Evolutionary conservation across 2,888 invertebrate species (phyloP), one percentile per base, ranked within the genome.

Genomic region (Protonemura montana): DNA sequence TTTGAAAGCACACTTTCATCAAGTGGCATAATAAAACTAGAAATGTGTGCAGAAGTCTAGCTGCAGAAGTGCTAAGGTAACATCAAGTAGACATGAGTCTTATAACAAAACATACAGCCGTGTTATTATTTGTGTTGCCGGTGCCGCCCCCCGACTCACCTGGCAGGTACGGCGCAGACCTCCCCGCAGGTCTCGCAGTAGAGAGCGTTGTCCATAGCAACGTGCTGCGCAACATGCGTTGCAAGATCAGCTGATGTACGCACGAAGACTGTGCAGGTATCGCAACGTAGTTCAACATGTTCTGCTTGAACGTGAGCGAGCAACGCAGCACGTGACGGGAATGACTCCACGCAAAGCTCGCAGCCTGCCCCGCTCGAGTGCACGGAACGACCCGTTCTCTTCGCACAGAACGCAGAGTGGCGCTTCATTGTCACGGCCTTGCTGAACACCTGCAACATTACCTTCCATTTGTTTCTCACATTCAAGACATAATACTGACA

Each of bases 381-480:
- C 25, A 93, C 88, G 29, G 7, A 76, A 30, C 25, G 27, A 10
- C 42, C 29, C 42, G n/a, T 93, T 88, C 0, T 91, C 90, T 83
- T 76, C 35, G 30, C 41, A 82, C 85, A 83, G 27, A 35, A 28
- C 82, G 76, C 28, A 35, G 41, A 41, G 82, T 76, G 82, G 16
- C 59, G 59, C 1, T 21, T 10, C 59, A 59, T 59, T 21, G 59
- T 59, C 59, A 59, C 59, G 16, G 3, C 13, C 90, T 91, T 35
- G 91, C 89, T 89, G 94, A 94, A 87, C 93, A 93, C 88, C 93
- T 94, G 90, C 93, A 92, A 89, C 94, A 94, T 89, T 94, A 93
- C 87, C 93, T n/a, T n/a, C n/a, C n/a, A n/a, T n/a, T n/a, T n/a
- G n/a, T n/a, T n/a, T n/a, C n/a, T n/a, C n/a, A n/a, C n/a, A n/a